phyloP scores from a whole-genome alignment of 2,888 invertebrate species.

The Agrochola lota region DNA sequence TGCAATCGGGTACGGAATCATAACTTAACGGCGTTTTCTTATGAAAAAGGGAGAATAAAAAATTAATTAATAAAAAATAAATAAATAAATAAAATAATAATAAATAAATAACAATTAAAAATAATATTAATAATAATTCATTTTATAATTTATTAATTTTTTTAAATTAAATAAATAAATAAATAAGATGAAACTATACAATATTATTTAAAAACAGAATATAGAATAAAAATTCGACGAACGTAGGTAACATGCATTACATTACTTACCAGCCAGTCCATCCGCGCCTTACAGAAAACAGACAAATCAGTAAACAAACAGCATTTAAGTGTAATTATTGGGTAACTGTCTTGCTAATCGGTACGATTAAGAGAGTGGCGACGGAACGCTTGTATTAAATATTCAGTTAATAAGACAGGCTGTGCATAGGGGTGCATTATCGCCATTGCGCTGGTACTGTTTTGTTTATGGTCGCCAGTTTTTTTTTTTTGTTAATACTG shows the following conservation, averaged over 20 bases:
- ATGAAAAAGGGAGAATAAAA: background rate
- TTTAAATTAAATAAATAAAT: too few relatives aligned
- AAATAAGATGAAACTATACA: background rate
- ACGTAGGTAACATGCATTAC: background rate
- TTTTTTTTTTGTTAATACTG: background rate
- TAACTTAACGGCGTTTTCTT: background rate
- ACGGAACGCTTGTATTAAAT: slow-evolving; percentile 53
- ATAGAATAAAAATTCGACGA: too few relatives aligned
- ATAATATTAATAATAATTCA: too few relatives aligned
- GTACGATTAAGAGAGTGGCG: slow-evolving; percentile 38
- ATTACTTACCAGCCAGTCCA: background rate
- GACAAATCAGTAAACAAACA: slow-evolving; percentile 54
- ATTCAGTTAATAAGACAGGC: slow-evolving; percentile 62
- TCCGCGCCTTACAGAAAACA: slow-evolving; percentile 2
- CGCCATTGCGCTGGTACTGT: background rate
- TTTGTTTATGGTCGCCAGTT: slow-evolving; percentile 4
- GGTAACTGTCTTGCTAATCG: slow-evolving; percentile 50
- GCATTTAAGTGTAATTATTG: slow-evolving; percentile 54
- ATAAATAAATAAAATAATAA: too few relatives aligned
- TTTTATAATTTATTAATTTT: too few relatives aligned
- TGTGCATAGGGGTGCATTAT: slow-evolving; percentile 33
- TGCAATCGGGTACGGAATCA: too few relatives aligned
- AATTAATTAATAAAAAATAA: too few relatives aligned
- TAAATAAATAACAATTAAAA: too few relatives aligned
- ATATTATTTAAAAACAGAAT: background rate